phyloP scores from a whole-genome alignment of 1,140 invertebrate species.

The Octopus bimaculoides region DNA sequence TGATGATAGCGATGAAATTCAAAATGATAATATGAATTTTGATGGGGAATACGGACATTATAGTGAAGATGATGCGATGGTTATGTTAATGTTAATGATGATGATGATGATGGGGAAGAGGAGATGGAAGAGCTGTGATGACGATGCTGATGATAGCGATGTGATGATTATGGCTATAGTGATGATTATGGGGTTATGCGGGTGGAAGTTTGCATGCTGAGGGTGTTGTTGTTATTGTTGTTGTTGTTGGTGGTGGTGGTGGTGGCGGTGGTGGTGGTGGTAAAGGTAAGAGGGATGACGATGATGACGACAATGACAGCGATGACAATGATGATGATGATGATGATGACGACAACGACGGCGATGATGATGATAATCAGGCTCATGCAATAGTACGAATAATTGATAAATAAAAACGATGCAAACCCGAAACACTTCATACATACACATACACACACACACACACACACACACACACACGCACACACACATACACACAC shows the following conservation, averaged over 20 bases:
- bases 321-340: constrained; percentile 21
- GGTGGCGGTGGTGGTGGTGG: too few relatives aligned
- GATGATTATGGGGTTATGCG: too few relatives aligned
- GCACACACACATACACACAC: constrained; percentile 8
- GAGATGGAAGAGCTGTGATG: too few relatives aligned
- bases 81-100: too few relatives aligned
- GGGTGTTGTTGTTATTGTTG: constrained; percentile 21
- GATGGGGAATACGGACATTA: too few relatives aligned
- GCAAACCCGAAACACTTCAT: neutral
- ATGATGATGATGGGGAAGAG: too few relatives aligned
- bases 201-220: constrained; percentile 23
- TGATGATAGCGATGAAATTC: too few relatives aligned
- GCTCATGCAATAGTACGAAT: neutral
- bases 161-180: too few relatives aligned
- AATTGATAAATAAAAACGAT: neutral
- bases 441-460: constrained; percentile 8
- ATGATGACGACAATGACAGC: constrained; percentile 16
- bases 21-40: too few relatives aligned
- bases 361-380: constrained; percentile 15
- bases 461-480: neutral
- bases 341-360: constrained; percentile 19
- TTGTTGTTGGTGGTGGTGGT: neutral
- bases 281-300: neutral
- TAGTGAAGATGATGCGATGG: too few relatives aligned
- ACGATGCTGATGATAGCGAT: too few relatives aligned